Base-by-base conservation (phyloP, 2,888 invertebrate genomes). In the Scaeva pyrastri region DNA sequence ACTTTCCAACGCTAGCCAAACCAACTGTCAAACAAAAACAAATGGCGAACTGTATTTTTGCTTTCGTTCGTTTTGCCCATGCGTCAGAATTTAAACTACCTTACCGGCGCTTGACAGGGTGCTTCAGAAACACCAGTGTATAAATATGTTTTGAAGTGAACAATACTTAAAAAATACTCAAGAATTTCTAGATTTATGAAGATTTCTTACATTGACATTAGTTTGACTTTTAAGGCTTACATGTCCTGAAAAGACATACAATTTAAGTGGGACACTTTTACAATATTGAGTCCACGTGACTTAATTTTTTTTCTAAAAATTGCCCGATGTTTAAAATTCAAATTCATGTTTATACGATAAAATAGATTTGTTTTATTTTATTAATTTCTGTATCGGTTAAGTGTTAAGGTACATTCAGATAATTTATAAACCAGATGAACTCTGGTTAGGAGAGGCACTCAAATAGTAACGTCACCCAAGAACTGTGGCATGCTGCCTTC, bases 381-480 rank as follows among this genome's bases (percentile, higher is more conserved):
- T 52, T 48, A 5, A 21, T 5, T 52, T 26, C 1, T 52, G 14
- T n/a, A 26, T 2, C 14, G 52, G n/a, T 26, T 39, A 45, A 58
- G 23, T 31, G 31, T 31, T 31, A 14, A 43, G 62, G 50, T 58
- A 66, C 39, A 58, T 58, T 62, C 8, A 16, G 26, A 52, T 60
- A 43, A 62, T 43, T 36, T 31, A 52, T 16, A 43, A 50, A 45
- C 64, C 39, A 39, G 31, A n/a, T 12, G 11, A 55, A 31, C 5
- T 7, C 19, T 11, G 36, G 2, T 21, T 26, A 48, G 6, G 2
- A 66, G 14, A 66, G 14, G 23, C 36, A 19, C 11, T 86, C 52
- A 86, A 39, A 82, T 77, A 11, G 71, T 26, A 41, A 82, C 77
- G 60, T 86, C 86, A 3, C 66, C 71, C 19, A 45, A 36, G 45